Conservation (phyloP, 2,888 invertebrate genomes). For the Drosophila koepferae region DNA sequence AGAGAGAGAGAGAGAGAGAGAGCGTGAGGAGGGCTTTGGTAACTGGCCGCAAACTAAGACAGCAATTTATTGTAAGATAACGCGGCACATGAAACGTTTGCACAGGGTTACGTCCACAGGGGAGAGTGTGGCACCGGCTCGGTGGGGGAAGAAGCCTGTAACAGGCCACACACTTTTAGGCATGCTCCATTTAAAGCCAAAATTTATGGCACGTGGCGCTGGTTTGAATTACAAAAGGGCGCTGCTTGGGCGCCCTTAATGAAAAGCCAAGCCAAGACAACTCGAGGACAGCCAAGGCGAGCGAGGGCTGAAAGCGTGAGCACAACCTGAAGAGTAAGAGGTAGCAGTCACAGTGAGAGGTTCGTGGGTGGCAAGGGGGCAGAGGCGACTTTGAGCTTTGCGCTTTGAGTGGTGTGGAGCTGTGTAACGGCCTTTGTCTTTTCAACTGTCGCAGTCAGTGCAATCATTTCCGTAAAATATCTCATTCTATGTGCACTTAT, state of each 20-base stretch:
- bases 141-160: slow-evolving; percentile 13
- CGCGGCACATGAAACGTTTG: slow-evolving; percentile 48
- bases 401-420: not conserved
- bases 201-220: slow-evolving; percentile 77
- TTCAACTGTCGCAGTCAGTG: slow-evolving; percentile 40
- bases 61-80: slow-evolving; percentile 75
- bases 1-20: not conserved
- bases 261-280: slow-evolving; percentile 45
- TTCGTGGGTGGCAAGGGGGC: not conserved
- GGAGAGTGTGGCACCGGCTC: not conserved
- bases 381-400: not conserved
- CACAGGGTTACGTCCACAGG: not conserved
- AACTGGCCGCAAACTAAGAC: slow-evolving; percentile 64
- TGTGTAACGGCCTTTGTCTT: slow-evolving; percentile 32
- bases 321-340: slow-evolving; percentile 28
- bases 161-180: slow-evolving; percentile 64
- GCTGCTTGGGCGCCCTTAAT: slow-evolving; percentile 58
- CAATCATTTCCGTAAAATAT: slow-evolving; percentile 36
- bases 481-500: slow-evolving; percentile 28
- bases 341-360: no score
- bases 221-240: slow-evolving; percentile 63
- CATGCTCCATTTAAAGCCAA: slow-evolving; percentile 77
- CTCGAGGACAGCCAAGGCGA: not conserved
- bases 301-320: not conserved
- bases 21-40: slow-evolving; percentile 1